These are phyloP conservation scores for Sigmodon hispidus DNA, from an alignment of 2,113 vertebrate genomes.

Conservation along the genomic window DNA sequence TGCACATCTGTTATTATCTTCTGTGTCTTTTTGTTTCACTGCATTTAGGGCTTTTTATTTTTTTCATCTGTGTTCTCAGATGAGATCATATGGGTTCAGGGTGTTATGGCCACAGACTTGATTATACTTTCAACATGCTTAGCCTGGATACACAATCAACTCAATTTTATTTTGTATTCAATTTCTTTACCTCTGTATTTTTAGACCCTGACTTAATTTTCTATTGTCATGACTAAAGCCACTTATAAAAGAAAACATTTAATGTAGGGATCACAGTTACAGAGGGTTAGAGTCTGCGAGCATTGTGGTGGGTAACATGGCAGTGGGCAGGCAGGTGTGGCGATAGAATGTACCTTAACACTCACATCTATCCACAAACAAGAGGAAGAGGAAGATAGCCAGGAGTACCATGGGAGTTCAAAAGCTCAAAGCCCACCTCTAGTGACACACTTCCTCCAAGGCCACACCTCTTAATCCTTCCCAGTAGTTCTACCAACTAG, in stretches of 20 bases:
- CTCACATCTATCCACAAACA: background rate
- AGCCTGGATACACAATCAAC: background rate
- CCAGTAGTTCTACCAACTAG: background rate
- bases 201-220: background rate
- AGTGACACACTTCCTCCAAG: background rate
- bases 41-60: background rate
- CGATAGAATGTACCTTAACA: background rate
- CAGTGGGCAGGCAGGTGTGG: background rate
- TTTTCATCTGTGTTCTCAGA: background rate
- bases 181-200: constrained; percentile 23
- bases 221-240: background rate
- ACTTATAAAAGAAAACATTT: background rate
- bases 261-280: background rate
- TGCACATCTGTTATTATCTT: constrained; percentile 14
- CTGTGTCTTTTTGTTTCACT: background rate
- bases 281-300: background rate
- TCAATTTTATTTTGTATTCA: constrained; percentile 8
- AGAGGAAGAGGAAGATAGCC: background rate
- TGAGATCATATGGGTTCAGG: background rate
- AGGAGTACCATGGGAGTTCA: background rate
- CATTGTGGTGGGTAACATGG: background rate
- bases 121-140: background rate
- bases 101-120: background rate
- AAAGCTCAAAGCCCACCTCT: background rate
- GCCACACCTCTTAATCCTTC: background rate